A percentile compares a stretch with the other conserved stretches of the same genome.
Evolutionary conservation across 2,888 invertebrate species (phyloP).

Genomic region (Pyrgus malvae): DNA sequence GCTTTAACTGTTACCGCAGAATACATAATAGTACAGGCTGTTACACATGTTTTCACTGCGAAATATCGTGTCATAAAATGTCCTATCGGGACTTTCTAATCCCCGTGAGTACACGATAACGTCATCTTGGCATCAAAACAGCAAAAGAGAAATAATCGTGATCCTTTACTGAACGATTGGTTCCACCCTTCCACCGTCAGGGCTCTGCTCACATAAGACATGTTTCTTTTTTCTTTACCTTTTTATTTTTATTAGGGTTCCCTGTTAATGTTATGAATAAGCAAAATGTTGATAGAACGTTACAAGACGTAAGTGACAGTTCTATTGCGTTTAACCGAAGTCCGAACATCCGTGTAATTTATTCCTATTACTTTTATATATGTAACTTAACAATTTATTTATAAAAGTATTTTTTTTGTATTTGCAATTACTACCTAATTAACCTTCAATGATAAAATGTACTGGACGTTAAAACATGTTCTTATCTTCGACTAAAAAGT

Average conservation of each 20-base stretch:
- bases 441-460: background rate
- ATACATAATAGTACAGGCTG: too few species aligned
- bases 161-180: slow-evolving; percentile 52
- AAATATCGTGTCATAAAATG: too few species aligned
- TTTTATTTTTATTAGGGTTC: slow-evolving; percentile 37
- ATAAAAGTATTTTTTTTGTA: too few species aligned
- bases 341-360: background rate
- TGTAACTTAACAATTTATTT: too few species aligned
- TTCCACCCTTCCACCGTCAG: slow-evolving; percentile 48
- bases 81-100: too few species aligned
- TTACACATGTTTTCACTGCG: too few species aligned
- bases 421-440: background rate
- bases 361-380: background rate
- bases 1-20: too few species aligned
- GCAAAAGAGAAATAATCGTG: slow-evolving; percentile 37
- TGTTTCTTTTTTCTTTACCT: slow-evolving; percentile 34
- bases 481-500: slow-evolving; percentile 3
- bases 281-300: background rate
- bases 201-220: slow-evolving; percentile 35
- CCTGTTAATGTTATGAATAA: background rate
- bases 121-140: slow-evolving; percentile 33
- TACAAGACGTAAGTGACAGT: background rate
- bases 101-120: slow-evolving; percentile 28
- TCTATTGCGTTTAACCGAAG: background rate
- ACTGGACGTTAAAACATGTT: background rate